Conservation (phyloP, 2,113 vertebrate species). For the Thamnaconus septentrionalis region DNA sequence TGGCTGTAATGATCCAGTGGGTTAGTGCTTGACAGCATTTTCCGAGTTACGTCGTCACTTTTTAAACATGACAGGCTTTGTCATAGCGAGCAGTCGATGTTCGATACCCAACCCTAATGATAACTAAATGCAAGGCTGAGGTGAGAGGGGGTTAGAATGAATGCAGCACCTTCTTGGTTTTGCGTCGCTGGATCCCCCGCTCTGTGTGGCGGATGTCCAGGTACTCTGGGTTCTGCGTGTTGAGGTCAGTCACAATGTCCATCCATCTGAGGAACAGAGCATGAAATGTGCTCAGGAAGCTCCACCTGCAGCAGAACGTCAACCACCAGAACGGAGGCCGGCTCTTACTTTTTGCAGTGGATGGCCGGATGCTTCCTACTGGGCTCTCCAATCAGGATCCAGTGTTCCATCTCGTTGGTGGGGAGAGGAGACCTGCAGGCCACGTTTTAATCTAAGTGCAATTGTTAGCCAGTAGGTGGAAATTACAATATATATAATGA, state of each 20-base stretch:
- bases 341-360: constrained; percentile 94
- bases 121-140: no score
- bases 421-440: constrained; percentile 80
- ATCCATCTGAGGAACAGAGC: constrained; percentile 76
- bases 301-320: not conserved
- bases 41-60: no score
- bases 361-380: constrained; percentile 97
- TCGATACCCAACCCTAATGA: no score
- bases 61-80: no score
- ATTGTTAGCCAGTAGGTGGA: no score
- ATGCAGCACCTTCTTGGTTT: constrained; percentile 92
- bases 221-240: constrained; percentile 97
- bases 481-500: no score
- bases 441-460: no score
- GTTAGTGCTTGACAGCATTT: no score
- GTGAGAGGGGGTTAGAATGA: not conserved
- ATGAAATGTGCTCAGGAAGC: not conserved
- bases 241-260: constrained; percentile 95
- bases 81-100: no score
- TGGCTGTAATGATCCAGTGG: no score
- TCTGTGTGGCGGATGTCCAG: constrained; percentile 96
- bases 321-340: rapidly evolving
- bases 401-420: constrained; percentile 90
- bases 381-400: constrained; percentile 97
- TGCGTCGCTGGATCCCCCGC: constrained; percentile 91